Conservation (phyloP, 2,113 vertebrate genomes). For the Crotalus horridus region DNA sequence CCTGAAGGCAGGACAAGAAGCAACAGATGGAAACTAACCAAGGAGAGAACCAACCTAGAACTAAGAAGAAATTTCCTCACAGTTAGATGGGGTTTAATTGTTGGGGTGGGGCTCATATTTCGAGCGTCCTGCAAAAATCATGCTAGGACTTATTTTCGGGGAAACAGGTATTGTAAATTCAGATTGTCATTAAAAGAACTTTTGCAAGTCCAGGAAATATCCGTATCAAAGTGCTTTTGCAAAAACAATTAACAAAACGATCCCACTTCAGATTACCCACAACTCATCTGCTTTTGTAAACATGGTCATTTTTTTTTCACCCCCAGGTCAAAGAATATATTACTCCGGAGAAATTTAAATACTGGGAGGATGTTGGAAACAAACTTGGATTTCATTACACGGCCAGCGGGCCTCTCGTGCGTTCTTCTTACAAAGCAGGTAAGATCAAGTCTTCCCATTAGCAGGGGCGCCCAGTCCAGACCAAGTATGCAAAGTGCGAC, state of each 20-base stretch:
- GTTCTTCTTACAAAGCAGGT: slow-evolving; percentile 99
- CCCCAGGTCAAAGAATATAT: slow-evolving; percentile 92
- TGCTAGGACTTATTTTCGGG: too few relatives aligned
- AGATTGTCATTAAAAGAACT: too few relatives aligned
- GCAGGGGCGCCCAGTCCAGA: fast-evolving
- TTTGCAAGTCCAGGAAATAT: neutral
- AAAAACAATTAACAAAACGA: neutral
- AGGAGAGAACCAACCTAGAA: too few relatives aligned
- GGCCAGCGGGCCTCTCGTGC: slow-evolving; percentile 92
- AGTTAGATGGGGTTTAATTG: too few relatives aligned
- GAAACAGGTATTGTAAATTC: too few relatives aligned
- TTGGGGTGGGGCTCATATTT: too few relatives aligned
- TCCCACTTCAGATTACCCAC: neutral
- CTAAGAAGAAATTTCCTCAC: too few relatives aligned
- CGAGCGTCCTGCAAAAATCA: too few relatives aligned
- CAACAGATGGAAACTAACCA: fast-evolving
- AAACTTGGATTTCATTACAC: slow-evolving; percentile 95
- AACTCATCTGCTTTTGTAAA: neutral
- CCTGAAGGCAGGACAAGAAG: too few relatives aligned
- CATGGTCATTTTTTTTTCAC: slow-evolving; percentile 32
- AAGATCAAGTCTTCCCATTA: slow-evolving; percentile 12
- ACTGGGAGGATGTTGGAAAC: slow-evolving; percentile 91
- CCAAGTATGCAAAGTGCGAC: neutral
- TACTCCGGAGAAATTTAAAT: slow-evolving; percentile 89
- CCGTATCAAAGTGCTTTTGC: neutral